Base-by-base conservation (phyloP, 2,888 invertebrate genomes). In the Tholera decimalis region DNA sequence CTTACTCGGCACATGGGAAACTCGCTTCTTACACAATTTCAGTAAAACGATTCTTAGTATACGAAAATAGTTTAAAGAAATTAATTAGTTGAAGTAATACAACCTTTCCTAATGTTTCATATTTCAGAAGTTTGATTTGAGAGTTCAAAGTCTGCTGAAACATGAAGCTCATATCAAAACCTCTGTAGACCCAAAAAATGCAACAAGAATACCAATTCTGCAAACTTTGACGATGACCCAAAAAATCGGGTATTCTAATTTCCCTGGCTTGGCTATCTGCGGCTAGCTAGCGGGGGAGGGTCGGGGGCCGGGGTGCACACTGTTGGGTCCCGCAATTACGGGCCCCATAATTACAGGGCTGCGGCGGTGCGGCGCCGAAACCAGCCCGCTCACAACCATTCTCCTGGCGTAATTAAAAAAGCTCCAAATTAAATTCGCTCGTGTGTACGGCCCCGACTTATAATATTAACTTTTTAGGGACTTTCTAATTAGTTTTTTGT, bases 351-450 rank as follows among this genome's bases (percentile, higher is more conserved):
- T 96, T 95, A 95, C 93, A 95, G 95, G 94, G 95, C 93, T 87
- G 89, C 89, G 83, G 85, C 89, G 92, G 93, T 91, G 89, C 92
- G 92, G 93, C 93, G 94, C 94, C 94, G 91, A 93, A 90, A 92
- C 92, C 90, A 90, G 89, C 89, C 89, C 89, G 89, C 87, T 88
- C 88, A 84, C 88, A 88, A 90, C 90, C 89, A 92, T 92, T 92
- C 93, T 92, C 90, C 92, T 88, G 91, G 89, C 93, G 90, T 95
- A 95, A 95, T 95, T 95, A 95, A 95, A 95, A 95, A 95, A 92
- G 92, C 91, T 95, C 94, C 92, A 94, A 95, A 95, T 95, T 94
- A 95, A 95, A 95, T 95, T 95, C 93, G 95, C 95, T 93, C 91
- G 93, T 93, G 92, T 93, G 88, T 91, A 90, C 91, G 87, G 86